Evolutionary conservation across 2,113 vertebrate species (phyloP), one percentile per base, ranked within the genome.

Genomic region (Sebastes fasciatus): DNA sequence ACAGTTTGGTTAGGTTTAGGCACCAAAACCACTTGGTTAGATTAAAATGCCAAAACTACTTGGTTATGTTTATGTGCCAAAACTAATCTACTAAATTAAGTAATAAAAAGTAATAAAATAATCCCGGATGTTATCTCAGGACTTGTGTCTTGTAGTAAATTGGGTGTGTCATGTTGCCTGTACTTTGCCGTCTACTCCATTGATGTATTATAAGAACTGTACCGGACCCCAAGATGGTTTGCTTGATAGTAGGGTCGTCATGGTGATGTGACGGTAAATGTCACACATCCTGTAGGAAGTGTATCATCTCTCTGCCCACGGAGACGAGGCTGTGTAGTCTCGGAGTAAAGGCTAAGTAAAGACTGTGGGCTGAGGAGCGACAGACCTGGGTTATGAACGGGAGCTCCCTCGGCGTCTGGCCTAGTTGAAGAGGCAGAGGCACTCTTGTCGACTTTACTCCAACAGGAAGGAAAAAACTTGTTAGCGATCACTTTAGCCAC

Each of bases 361-460:
- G 60, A 80, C 78, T 87, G 71, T 10, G 19, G 52, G 42, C 43
- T 62, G 73, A 61, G 46, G 66, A 80, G 9, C 21, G n/a, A 46
- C 62, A 60, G 74, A 68, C 51, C 69, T 52, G 64, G 74, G 81
- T 80, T 83, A 71, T 55, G 26, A 86, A 26, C 62, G 76, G 8
- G 21, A 40, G 65, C 71, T 93, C 89, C 90, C 92, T 80, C 45
- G 62, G 78, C 54, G 74, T 82, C 57, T 92, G 91, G 67, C 91
- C 91, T 77, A 90, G 55, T 91, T 94, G 67, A 57, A 74, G 74
- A 73, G 78, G 45, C 73, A 73, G 63, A 43, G 6, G 16, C 19
- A 9, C n/a, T 40, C 60, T 11, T 6, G 68, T 64, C 21, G 21
- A 21, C 67, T 51, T 83, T 5, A 40, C 49, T 78, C 57, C 71